These are phyloP conservation scores for Macrophya alboannulata DNA, from an alignment of 2,888 invertebrate genomes.

Conservation along the genomic window DNA sequence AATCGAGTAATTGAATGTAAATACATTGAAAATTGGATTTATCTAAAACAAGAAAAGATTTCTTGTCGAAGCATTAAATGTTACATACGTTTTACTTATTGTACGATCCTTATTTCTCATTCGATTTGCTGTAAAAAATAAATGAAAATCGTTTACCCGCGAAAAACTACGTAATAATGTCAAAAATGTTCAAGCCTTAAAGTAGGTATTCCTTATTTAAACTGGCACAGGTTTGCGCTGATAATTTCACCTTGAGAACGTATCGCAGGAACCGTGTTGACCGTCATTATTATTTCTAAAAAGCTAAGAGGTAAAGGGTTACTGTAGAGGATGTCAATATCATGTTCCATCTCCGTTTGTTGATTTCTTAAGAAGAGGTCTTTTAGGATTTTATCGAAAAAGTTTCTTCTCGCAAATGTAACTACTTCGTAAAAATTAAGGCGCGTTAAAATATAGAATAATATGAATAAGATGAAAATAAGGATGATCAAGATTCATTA, in stretches of 20 bases:
- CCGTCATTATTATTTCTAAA: conserved; percentile 28
- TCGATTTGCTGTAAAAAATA: conserved; percentile 26
- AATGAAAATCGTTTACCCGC: not conserved
- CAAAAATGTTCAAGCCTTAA: conserved; percentile 17
- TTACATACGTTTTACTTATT: conserved; percentile 6
- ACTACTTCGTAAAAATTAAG: not conserved
- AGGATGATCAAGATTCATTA: not conserved
- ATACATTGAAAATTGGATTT: conserved; percentile 23
- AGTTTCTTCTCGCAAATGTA: not conserved
- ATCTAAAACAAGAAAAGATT: conserved; percentile 3
- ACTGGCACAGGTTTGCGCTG: conserved; percentile 44
- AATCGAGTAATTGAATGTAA: conserved; percentile 25
- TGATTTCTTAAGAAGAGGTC: not conserved
- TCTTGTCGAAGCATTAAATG: conserved; percentile 11
- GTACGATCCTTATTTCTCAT: conserved; percentile 28
- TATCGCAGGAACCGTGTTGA: conserved; percentile 49
- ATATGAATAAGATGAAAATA: not conserved
- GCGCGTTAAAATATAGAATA: conserved; percentile 10
- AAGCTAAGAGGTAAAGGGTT: conserved; percentile 22
- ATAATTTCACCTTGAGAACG: conserved; percentile 47
- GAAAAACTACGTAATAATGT: conserved; percentile 27
- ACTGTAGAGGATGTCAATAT: conserved; percentile 23
- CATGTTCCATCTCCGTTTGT: not conserved
- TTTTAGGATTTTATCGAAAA: not conserved
- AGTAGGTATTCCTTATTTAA: conserved; percentile 27